Base-by-base conservation (phyloP, 2,113 vertebrate genomes). In the Apteryx owenii region DNA sequence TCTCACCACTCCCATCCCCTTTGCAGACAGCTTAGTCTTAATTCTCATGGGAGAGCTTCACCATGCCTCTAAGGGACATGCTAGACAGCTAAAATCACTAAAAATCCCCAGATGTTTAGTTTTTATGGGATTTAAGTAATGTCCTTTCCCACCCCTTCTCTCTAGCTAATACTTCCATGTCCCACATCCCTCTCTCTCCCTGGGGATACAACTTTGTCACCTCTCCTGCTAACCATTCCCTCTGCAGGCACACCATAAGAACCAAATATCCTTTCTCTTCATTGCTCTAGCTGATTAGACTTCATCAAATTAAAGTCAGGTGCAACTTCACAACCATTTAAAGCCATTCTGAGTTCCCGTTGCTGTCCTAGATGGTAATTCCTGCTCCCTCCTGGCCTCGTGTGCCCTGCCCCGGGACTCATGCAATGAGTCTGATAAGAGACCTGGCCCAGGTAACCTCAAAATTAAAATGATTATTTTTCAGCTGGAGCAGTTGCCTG, bases 31-130 rank as follows among this genome's bases (percentile, higher is more conserved):
- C 44, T 69, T 31, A 69, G 68, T 72, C 38, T 72, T 18, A 56
- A 72, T 28, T 77, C 58, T n/a, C 0, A 19, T 6, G 0, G 46
- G 44, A 58, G 11, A 3, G 0, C 28, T 61, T 14, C 0, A 0
- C 21, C 73, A 28, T 69, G 42, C 31, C 64, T 86, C 31, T 36
- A 92, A 62, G 50, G 15, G 44, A 92, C 28, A 14, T 70, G 13
- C 12, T 61, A 71, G 29, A 50, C 28, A 77, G 76, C 5, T 78
- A 66, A 78, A 90, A 66, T 77, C 6, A 65, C 18, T 9, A 26
- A 46, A 38, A 77, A 58, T 15, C 1, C 3, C 29, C 69, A 44
- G 19, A 17, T 51, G 8, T n/a, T 54, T 0, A 19, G 5, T 38
- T 77, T 77, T 62, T 13, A 58, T 42, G 54, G 25, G 40, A 66